Base-by-base conservation (phyloP, 2,888 invertebrate species). In the Cephus spinipes region DNA sequence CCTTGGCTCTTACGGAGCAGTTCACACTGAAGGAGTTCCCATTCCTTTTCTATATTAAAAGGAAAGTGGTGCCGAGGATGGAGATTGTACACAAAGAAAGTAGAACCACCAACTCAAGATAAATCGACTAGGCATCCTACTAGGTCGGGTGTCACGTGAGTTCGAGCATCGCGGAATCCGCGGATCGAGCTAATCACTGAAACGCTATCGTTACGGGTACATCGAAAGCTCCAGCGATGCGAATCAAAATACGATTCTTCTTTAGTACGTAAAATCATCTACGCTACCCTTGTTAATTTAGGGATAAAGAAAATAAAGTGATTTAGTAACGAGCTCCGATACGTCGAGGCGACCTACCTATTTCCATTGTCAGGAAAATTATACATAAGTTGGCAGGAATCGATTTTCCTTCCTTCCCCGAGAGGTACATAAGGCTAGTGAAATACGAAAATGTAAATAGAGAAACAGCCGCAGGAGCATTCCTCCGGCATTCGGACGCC, bases 401-500 rank as follows among this genome's bases (percentile, higher is more conserved):
- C 55, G 55, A 55, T 55, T 55, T 55, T 23, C 9, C 55, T 23
- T 55, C 9, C 55, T 55, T 55, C 9, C 23, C 23, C 23, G 55
- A 9, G 9, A 23, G 23, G 23, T 55, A 55, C 55, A 6, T 55
- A 55, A 55, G 2, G 23, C 9, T 23, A 23, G 23, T 55, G 55
- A 55, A 23, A 55, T 55, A 23, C 23, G 55, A 55, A 55, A 23
- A 55, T 55, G 23, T 55, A 55, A 55, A 55, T 55, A 55, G 9
- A 55, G 55, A 55, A 55, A 23, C 55, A 55, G 55, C 23, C 23
- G 23, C 55, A 23, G 55, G 23, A 23, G 23, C 23, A 40, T 55
- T 55, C 23, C 55, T 55, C 23, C 9, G 23, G 80, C 83, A 79
- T 80, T 77, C 76, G 78, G 82, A 83, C 81, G 82, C 81, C 87